Percentiles rank a stretch among this genome's conserved stretches.
phyloP scores from a whole-genome alignment of 2,113 vertebrate species.

The Camarhynchus parvulus region DNA sequence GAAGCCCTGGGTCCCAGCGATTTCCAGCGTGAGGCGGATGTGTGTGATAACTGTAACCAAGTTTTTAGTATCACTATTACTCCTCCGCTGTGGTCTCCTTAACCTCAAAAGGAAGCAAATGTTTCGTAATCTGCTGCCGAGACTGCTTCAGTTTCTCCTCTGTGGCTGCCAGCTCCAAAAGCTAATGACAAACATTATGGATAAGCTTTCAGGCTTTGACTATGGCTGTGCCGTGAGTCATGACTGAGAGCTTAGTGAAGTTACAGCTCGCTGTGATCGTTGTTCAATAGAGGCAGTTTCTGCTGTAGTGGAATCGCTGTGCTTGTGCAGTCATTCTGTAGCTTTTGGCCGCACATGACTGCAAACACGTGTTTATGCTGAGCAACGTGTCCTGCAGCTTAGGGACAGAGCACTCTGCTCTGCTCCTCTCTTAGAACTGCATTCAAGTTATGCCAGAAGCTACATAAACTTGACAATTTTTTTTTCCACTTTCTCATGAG shows the following conservation, averaged over 20 bases:
- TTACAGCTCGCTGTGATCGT: fast-evolving
- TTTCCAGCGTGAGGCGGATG: fast-evolving
- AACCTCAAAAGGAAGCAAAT: conserved; percentile 34
- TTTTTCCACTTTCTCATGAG: not conserved
- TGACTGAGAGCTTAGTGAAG: not conserved
- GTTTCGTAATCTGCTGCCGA: not conserved
- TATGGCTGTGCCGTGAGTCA: not conserved
- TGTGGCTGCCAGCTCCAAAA: not conserved
- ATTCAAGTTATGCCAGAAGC: not conserved
- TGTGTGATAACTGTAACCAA: not conserved
- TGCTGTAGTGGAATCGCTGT: fast-evolving
- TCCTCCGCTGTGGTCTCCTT: not conserved
- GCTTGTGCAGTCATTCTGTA: not conserved
- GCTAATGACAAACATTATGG: not conserved
- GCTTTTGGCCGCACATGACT: not conserved
- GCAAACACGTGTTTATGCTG: not conserved
- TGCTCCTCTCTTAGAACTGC: not conserved
- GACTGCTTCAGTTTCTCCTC: not conserved
- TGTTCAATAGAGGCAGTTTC: not conserved
- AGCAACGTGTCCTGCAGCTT: not conserved
- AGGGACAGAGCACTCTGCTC: not conserved
- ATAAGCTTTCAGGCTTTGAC: not conserved
- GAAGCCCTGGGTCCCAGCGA: not conserved
- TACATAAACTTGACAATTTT: not conserved
- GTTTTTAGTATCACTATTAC: not conserved